Evolutionary conservation across 1,140 invertebrate species (phyloP), one percentile per base, ranked within the genome.

Genomic region (Neocloeon triangulifer): DNA sequence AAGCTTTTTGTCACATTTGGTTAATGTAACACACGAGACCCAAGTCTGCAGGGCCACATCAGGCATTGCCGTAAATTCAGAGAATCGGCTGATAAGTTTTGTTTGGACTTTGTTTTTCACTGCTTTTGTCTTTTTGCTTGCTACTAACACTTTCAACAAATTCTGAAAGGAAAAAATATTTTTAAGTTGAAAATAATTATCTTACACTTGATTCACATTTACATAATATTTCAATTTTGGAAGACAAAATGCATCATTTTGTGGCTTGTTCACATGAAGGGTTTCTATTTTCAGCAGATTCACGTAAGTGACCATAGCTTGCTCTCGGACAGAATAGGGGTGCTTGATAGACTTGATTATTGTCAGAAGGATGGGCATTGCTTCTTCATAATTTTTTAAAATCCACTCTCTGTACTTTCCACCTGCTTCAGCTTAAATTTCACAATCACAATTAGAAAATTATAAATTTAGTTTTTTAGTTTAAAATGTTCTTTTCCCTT

Each of bases 231-330:
- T 56, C 19, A 59, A 50, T 20, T 61, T 43, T 3, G 69, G 69
- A 40, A 71, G 66, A 42, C 59, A 62, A 40, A 59, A 63, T 17
- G 57, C 58, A 3, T 49, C 38, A 37, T 52, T 45, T 6, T 41
- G 49, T 16, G 50, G 47, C 37, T 68, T 61, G n/a, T 70, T 38
- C 0, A 66, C 61, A 42, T 58, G 49, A 43, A 59, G 63, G n/a
- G 66, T 69, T 50, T 77, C 72, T 15, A 55, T 55, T 12, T 61
- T 52, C 37, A 76, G 48, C 16, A 76, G 38, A 39, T 72, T 71
- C 51, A 73, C 63, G 8, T 62, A 60, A 2, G 69, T 71, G 3
- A 62, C 58, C 0, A 78, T 49, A 1, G 67, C 69, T 54, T 73
- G 69, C 5, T 58, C 39, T 32, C 66, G 58, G 18, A 67, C 55